A percentile compares a stretch with the other conserved stretches of the same genome.
Conservation (phyloP, 2,797 vertebrate species). For the Pseudomugil gertrudae region DNA sequence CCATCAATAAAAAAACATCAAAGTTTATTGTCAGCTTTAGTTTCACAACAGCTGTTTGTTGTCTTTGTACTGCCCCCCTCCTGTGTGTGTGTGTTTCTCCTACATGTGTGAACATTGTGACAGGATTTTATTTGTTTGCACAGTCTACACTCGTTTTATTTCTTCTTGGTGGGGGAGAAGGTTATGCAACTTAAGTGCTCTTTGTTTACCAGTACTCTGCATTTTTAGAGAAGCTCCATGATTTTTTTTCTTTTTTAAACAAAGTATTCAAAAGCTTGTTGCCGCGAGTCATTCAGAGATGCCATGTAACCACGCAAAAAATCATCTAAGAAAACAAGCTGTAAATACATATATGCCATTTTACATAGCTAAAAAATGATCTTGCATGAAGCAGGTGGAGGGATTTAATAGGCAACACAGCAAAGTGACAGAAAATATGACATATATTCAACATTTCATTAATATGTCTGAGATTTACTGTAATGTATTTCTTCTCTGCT, state of each 20-base stretch:
- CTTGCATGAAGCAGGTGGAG: conserved; percentile 14
- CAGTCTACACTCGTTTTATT: neutral
- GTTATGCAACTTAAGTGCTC: conserved; percentile 1
- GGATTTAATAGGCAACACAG: neutral
- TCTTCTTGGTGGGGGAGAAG: conserved; percentile 4
- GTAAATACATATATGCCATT: conserved; percentile 10
- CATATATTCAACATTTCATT: neutral
- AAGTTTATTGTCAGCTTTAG: neutral
- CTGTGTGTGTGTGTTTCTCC: too few species aligned
- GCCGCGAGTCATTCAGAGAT: conserved; percentile 1
- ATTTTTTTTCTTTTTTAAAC: neutral
- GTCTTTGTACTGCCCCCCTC: neutral
- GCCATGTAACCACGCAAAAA: conserved; percentile 12
- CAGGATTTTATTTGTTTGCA: neutral
- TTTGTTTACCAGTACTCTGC: conserved; percentile 10
- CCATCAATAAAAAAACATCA: neutral
- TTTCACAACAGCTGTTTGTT: neutral
- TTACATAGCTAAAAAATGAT: neutral
- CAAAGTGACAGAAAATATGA: neutral
- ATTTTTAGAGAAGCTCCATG: conserved; percentile 1
- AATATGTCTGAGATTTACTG: conserved; percentile 1
- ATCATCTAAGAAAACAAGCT: neutral
- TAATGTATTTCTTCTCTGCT: neutral
- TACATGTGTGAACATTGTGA: neutral
- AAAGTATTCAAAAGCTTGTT: conserved; percentile 2